phyloP scores from a whole-genome alignment of 2,888 invertebrate species.

The Zhengitettix transpicula region DNA sequence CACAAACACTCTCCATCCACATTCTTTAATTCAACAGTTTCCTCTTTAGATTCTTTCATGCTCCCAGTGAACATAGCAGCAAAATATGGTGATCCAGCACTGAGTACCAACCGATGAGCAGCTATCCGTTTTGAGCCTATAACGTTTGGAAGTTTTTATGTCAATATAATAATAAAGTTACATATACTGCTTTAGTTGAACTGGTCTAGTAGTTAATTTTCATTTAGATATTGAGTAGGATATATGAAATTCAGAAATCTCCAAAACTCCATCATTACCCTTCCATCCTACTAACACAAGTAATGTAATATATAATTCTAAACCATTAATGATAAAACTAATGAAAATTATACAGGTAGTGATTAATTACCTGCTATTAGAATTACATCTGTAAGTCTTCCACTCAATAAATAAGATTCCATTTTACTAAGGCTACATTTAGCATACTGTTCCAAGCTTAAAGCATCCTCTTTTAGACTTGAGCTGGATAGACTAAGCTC shows the following conservation, averaged over 20 bases:
- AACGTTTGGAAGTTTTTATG: slow-evolving; percentile 4
- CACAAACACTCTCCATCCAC: slow-evolving; percentile 76
- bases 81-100: slow-evolving; percentile 88
- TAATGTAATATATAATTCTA: no score
- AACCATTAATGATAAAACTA: no score
- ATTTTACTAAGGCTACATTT: slow-evolving; percentile 66
- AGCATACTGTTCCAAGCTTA: slow-evolving; percentile 61
- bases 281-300: neutral
- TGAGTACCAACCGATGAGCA: slow-evolving; percentile 75
- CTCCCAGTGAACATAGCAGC: slow-evolving; percentile 89
- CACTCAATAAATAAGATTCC: slow-evolving; percentile 63
- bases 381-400: slow-evolving; percentile 74
- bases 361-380: slow-evolving; percentile 56
- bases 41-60: slow-evolving; percentile 63
- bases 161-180: slow-evolving; percentile 3
- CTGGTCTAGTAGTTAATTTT: neutral
- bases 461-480: slow-evolving; percentile 56
- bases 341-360: neutral
- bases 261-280: neutral
- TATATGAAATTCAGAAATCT: neutral
- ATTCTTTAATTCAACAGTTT: slow-evolving; percentile 68
- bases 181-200: neutral
- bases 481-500: slow-evolving; percentile 11
- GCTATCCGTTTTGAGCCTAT: slow-evolving; percentile 41
- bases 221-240: neutral